Evolutionary conservation across 2,888 invertebrate genomes (phyloP).

Genomic region (Cantharis rustica): DNA sequence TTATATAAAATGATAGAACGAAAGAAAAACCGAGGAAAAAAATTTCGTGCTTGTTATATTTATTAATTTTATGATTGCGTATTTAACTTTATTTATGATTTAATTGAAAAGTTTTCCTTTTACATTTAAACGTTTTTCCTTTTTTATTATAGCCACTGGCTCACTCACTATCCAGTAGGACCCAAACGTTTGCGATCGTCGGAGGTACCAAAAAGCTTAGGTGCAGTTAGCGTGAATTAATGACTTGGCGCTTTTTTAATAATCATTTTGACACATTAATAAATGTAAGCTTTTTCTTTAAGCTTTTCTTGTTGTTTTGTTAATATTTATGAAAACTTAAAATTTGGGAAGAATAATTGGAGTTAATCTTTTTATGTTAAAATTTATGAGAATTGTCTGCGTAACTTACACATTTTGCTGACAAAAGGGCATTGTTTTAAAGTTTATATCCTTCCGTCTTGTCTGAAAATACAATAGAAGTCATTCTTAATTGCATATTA

Average conservation of each 20-base stretch:
- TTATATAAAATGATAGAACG: constrained; percentile 1
- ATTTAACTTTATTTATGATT: background rate
- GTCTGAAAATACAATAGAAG: constrained; percentile 45
- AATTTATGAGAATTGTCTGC: constrained; percentile 31
- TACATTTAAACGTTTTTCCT: background rate
- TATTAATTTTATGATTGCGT: background rate
- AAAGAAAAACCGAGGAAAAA: background rate
- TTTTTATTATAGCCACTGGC: background rate
- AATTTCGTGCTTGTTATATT: background rate
- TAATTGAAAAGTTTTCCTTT: background rate
- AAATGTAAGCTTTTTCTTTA: background rate
- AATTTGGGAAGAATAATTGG: constrained; percentile 25
- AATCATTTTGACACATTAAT: background rate
- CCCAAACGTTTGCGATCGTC: background rate
- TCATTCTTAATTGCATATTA: constrained; percentile 51
- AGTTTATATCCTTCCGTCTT: constrained; percentile 48
- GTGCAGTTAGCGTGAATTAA: background rate
- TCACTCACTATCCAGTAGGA: background rate
- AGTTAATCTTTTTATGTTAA: constrained; percentile 30
- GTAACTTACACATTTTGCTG: constrained; percentile 32
- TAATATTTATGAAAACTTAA: constrained; percentile 26
- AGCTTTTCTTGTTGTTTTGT: constrained; percentile 20
- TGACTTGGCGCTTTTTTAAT: background rate
- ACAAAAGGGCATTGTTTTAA: constrained; percentile 50
- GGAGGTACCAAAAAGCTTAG: background rate